Evolutionary conservation across 2,888 invertebrate genomes (phyloP).

Genomic region (Argyra leucocephala): DNA sequence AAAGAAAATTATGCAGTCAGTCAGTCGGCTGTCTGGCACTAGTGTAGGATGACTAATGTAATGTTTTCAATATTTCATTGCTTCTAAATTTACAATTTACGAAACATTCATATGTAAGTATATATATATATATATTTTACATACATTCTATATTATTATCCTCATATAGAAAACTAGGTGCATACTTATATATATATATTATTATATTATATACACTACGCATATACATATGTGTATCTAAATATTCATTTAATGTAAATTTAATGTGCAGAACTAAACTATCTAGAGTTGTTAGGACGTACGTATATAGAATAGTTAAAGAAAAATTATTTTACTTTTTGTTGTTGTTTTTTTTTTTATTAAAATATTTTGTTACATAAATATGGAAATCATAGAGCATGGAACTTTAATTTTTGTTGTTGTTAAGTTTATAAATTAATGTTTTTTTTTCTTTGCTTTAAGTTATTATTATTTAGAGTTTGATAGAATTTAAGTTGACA

Average conservation of each 20-base stretch:
- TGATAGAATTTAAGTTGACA: too few relatives aligned
- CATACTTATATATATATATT: neutral
- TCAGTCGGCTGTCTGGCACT: neutral
- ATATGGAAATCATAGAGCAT: neutral
- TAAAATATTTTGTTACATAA: neutral
- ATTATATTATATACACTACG: neutral
- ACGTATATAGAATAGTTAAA: too few relatives aligned
- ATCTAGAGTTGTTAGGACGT: neutral
- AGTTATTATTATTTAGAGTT: too few relatives aligned
- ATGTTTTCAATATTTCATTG: neutral
- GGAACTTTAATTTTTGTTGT: neutral
- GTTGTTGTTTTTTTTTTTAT: neutral
- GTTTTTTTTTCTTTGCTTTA: too few relatives aligned
- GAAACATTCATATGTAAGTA: neutral
- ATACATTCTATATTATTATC: too few relatives aligned
- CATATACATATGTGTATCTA: neutral
- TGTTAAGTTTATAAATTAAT: neutral
- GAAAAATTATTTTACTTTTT: neutral
- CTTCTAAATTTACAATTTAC: neutral
- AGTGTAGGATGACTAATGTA: constrained; percentile 1
- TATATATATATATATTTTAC: neutral
- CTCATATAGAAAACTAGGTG: too few relatives aligned
- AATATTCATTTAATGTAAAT: neutral
- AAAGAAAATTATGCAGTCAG: neutral
- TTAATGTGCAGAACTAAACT: neutral